These are phyloP conservation scores for Serrognathus titanus DNA, from an alignment of 2,888 invertebrate genomes.

Conservation along the genomic window DNA sequence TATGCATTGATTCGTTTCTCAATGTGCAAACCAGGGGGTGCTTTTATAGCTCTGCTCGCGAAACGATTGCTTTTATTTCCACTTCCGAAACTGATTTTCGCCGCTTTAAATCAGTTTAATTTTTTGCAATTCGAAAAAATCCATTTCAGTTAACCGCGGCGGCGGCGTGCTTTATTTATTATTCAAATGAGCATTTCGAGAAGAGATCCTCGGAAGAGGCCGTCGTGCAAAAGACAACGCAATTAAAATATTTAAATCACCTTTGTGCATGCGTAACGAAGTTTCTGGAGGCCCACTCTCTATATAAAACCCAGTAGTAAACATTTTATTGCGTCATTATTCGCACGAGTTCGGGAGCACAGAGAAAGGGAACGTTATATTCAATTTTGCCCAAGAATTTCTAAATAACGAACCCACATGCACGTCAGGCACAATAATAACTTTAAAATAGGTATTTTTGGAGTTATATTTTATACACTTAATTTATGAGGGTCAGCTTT, in stretches of 20 bases:
- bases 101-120: too few species aligned
- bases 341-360: constrained; percentile 7
- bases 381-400: constrained; percentile 19
- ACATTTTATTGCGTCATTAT: constrained; percentile 32
- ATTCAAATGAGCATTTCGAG: too few species aligned
- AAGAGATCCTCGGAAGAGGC: too few species aligned
- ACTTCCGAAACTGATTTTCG: too few species aligned
- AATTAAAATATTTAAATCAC: constrained; percentile 42
- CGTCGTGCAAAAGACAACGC: constrained; percentile 20
- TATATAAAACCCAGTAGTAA: constrained; percentile 29
- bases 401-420: too few species aligned
- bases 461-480: too few species aligned
- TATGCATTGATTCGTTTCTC: constrained; percentile 33
- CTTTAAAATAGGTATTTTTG: too few species aligned
- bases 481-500: too few species aligned
- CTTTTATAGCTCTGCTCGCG: constrained; percentile 22
- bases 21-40: constrained; percentile 22
- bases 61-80: constrained; percentile 22
- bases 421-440: too few species aligned
- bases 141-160: too few species aligned
- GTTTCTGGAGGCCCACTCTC: constrained; percentile 24
- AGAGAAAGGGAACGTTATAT: constrained; percentile 23
- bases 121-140: too few species aligned
- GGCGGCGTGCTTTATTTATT: too few species aligned
- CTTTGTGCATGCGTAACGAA: constrained; percentile 27